Evolutionary conservation across 2,113 vertebrate species (phyloP).

Genomic region (Percopsis transmontana): DNA sequence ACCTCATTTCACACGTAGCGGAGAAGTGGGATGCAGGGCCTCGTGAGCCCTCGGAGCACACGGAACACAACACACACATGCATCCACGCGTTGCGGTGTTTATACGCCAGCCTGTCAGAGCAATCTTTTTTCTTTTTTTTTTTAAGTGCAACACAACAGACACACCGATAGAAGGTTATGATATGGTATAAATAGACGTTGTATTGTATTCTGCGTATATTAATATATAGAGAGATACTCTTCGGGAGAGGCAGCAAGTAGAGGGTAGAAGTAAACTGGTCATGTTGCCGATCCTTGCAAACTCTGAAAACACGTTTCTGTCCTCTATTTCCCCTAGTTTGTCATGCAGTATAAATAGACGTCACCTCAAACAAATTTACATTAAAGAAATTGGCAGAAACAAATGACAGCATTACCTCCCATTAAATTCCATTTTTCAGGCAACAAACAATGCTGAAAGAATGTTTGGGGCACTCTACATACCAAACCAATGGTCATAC

Average conservation of each 20-base stretch:
- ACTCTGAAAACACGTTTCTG: constrained; percentile 56
- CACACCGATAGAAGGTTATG: constrained; percentile 62
- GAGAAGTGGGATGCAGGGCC: constrained; percentile 44
- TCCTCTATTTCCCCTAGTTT: constrained; percentile 61
- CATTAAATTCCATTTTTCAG: constrained; percentile 21
- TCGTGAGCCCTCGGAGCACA: constrained; percentile 55
- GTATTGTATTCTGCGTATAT: constrained; percentile 64
- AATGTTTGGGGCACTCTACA: constrained; percentile 39
- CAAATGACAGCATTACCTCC: constrained; percentile 65
- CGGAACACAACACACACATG: constrained; percentile 68
- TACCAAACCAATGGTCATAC: constrained; percentile 52
- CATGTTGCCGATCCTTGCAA: constrained; percentile 62
- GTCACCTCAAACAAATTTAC: constrained; percentile 71
- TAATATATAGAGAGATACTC: constrained; percentile 62
- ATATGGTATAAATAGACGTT: constrained; percentile 69
- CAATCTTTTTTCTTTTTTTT: constrained; percentile 29
- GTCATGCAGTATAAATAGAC: constrained; percentile 80
- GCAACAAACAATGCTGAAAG: neutral
- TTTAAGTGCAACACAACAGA: constrained; percentile 70
- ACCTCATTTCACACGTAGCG: constrained; percentile 49
- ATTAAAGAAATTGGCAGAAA: constrained; percentile 72
- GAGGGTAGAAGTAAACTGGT: constrained; percentile 54
- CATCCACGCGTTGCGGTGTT: constrained; percentile 52
- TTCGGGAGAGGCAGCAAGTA: constrained; percentile 58
- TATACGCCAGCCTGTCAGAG: constrained; percentile 49